Evolutionary conservation across 1,140 invertebrate species (phyloP), one percentile per base, ranked within the genome.

Genomic region (Scaptodrosophila lebanonensis): DNA sequence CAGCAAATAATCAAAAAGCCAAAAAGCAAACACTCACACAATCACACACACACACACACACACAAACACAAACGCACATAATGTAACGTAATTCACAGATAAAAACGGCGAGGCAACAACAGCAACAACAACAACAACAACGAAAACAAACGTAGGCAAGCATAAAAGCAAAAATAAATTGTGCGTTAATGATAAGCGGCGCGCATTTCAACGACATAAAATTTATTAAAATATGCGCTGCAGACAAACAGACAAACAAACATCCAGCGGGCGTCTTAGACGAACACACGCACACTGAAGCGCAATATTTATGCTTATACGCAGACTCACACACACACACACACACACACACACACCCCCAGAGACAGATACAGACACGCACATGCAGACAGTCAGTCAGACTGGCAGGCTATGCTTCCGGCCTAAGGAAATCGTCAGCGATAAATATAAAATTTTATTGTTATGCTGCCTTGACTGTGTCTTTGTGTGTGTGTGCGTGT

Each of bases 371-470:
- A 63, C 12, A 29, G 22, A 40, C 20, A 18, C 20, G 17, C 32
- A 12, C 9, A 40, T 20, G 35, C 12, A 30, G 2, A 18, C 1
- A 8, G 16, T 7, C 16, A 50, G 17, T 45, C 18, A 66, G 33
- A 49, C 42, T 60, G 13, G 27, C 49, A n/a, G n/a, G n/a, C n/a
- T n/a, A n/a, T n/a, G 48, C 56, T 62, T 49, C 47, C 61, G 49
- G 54, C 48, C 36, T 36, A 33, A 67, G 76, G 76, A 82, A 82
- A 82, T 70, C 75, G 75, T 82, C 63, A 66, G 70, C 75, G 70
- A 82, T 82, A 82, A 82, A 82, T 75, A 82, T 82, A 82, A 82
- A 82, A 83, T 82, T 82, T 82, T 82, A 82, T 82, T 82, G 76
- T 82, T 82, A 65, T 75, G 61, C 57, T 65, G 49, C 60, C 50